Base-by-base conservation (phyloP, 2,797 vertebrate genomes). In the Spea hammondii region DNA sequence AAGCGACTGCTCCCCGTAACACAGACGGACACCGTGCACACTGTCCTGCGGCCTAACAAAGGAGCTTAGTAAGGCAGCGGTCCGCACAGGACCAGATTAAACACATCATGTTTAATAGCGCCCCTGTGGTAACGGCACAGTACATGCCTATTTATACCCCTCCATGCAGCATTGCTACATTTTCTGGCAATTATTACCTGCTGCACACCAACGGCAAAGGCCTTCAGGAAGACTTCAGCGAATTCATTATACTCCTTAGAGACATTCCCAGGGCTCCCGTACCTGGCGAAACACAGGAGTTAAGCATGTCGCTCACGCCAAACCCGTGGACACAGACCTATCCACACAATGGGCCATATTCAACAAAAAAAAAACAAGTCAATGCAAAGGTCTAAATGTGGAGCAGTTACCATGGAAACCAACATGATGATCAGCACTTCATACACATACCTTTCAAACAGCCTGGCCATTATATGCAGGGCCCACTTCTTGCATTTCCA, bases 401-500 rank as follows among this genome's bases (percentile, higher is more conserved):
- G 32, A 32, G 32, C 32, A 32, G 32, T 32, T 32, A 32, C 32
- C 32, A 32, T 3, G 32, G 32, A 32, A 32, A 32, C 32, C 32
- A 32, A 32, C 32, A 32, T 32, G 32, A 32, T 3, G 32, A 32
- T 32, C 32, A 32, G 32, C 32, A 32, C 32, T 7, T 5, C 49
- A 11, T 11, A 8, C 17, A 45, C 54, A 5, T 92, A 96, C 98
- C 98, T 97, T 89, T 99, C 98, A 89, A 99, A 99, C 82, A 99
- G 93, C 8, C 97, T 93, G 84, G 98, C 97, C 90, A 99, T 91
- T 86, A 99, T 99, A 92, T 99, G 98, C 85, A 99, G 94, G 65
- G 98, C 98, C 97, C 98, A 99, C 86, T 99, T 99, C 89, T 99
- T 99, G 90, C 96, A 99, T 87, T 99, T 99, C 97, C 97, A 99